Evolutionary conservation across 2,113 vertebrate species (phyloP), one percentile per base, ranked within the genome.

Genomic region (Pangasianodon hypophthalmus): DNA sequence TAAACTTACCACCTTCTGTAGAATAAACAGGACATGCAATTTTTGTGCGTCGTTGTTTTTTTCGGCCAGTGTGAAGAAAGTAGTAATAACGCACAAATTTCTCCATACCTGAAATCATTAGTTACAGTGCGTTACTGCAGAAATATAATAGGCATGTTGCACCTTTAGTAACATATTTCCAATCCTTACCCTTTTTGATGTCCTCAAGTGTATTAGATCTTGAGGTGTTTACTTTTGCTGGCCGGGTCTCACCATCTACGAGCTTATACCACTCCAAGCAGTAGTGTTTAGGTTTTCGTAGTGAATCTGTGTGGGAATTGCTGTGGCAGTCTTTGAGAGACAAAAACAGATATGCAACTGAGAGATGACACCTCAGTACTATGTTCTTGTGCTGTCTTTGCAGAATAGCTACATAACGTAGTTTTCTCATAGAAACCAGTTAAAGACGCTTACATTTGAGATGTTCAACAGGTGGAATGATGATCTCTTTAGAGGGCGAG

Each of bases 81-180:
- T 95, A 95, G 89, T 95, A 92, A 93, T 96, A 96, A 18, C 93
- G 94, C 71, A 95, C 93, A 64, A 89, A 94, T 46, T 94, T 88
- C 46, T 92, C 87, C 60, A 95, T 88, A 0, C n/a, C 96, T 96
- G 92, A 32, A 93, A 93, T 83, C 21, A 88, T 24, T 54, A 32
- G 19, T 83, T 58, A 5, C 9, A n/a, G 24, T 37, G 50, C 7
- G 67, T 46, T 32, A 80, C 32, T 84, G 79, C 52, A 37, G 14
- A 32, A 41, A 37, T 58, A 82, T 86, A 9, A 24, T 19, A 29
- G 52, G 19, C 24, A 44, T 52, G n/a, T 4, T 58, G n/a, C 11
- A 56, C 19, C 13, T 58, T 29, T 21, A 75, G 24, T 21, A 44
- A 77, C 41, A 6, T 56, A 11, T 89, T 11, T 50, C 46, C 10